phyloP scores from a whole-genome alignment of 2,888 invertebrate species.

The Torymus tubicola region DNA sequence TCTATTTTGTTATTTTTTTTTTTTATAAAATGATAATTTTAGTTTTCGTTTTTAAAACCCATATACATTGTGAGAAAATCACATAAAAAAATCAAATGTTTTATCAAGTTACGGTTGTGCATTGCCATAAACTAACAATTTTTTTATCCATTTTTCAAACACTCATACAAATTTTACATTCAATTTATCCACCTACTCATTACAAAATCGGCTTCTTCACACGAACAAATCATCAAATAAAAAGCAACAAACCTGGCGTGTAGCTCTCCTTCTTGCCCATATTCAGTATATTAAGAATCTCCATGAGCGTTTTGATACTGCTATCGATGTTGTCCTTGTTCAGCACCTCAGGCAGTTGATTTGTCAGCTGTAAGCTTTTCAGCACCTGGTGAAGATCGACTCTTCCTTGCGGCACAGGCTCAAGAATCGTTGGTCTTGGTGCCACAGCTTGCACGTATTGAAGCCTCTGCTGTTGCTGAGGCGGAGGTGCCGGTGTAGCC shows the following conservation, averaged over 20 bases:
- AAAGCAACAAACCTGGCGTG: slow-evolving; percentile 60
- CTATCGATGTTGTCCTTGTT: slow-evolving; percentile 88
- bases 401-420: slow-evolving; percentile 3
- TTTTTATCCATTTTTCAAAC: too few relatives aligned
- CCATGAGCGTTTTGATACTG: slow-evolving; percentile 86
- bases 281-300: slow-evolving; percentile 84
- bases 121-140: too few relatives aligned
- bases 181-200: too few relatives aligned
- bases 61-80: background rate
- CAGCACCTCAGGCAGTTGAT: slow-evolving; percentile 86
- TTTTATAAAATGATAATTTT: background rate
- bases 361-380: slow-evolving; percentile 85
- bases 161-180: too few relatives aligned
- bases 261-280: slow-evolving; percentile 75
- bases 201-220: too few relatives aligned
- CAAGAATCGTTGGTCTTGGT: slow-evolving; percentile 21
- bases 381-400: slow-evolving; percentile 79
- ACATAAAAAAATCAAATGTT: too few relatives aligned
- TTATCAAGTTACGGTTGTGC: too few relatives aligned
- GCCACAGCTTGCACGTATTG: slow-evolving; percentile 48
- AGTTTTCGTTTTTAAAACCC: background rate
- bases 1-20: background rate
- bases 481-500: background rate
- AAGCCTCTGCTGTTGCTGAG: background rate
- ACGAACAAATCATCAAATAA: too few relatives aligned